Conservation (phyloP, 2,113 vertebrate species). For the rat (Rattus norvegicus) region DNA sequence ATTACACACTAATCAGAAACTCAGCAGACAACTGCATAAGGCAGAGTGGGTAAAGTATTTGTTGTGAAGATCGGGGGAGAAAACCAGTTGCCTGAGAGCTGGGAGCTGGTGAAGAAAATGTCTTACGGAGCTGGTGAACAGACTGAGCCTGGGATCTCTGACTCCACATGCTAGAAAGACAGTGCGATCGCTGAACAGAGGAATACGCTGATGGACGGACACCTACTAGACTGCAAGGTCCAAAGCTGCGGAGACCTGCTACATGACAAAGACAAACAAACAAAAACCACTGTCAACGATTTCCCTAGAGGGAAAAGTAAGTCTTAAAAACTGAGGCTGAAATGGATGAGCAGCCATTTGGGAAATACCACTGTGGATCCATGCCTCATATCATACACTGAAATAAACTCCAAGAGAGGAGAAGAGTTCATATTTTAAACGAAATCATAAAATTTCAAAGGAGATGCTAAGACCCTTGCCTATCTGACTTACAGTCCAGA, state of each 20-base stretch:
- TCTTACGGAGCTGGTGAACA: background rate
- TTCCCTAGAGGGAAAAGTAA: background rate
- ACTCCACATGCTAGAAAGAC: background rate
- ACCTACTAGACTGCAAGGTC: background rate
- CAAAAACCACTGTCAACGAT: background rate
- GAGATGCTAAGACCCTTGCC: background rate
- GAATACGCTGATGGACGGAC: background rate
- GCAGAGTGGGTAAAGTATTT: background rate
- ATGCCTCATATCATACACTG: background rate
- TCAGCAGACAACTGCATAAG: background rate
- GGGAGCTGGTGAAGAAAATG: background rate
- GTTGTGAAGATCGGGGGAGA: background rate
- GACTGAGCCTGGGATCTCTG: background rate
- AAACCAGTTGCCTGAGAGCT: background rate
- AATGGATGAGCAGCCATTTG: background rate
- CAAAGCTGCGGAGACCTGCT: background rate
- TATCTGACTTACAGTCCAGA: background rate
- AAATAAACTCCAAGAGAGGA: background rate
- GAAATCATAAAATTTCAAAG: constrained; percentile 4
- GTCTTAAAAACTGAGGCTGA: background rate
- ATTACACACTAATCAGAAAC: background rate
- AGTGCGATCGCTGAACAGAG: background rate
- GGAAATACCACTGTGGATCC: background rate
- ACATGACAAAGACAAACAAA: background rate
- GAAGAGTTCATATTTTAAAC: background rate